Evolutionary conservation across 2,797 vertebrate genomes (phyloP).

Genomic region (Anguilla megastoma): DNA sequence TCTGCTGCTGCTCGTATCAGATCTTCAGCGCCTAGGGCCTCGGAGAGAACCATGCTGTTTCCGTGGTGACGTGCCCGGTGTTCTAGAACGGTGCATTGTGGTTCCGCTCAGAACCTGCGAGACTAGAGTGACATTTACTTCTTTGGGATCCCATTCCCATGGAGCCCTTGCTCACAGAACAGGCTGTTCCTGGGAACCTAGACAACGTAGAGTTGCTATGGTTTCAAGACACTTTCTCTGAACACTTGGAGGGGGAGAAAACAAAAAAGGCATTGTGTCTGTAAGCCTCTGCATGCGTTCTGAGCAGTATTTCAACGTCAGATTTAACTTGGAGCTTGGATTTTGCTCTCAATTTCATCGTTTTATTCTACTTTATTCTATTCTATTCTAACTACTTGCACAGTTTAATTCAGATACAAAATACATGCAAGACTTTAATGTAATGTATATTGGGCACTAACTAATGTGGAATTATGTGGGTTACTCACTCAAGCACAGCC

Average conservation of each 20-base stretch:
- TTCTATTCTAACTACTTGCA: neutral
- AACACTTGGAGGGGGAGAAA: slow-evolving; percentile 53
- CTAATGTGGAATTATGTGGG: neutral
- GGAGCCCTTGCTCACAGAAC: slow-evolving; percentile 52
- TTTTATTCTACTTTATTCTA: neutral
- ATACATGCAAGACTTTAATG: neutral
- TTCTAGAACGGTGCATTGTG: slow-evolving; percentile 34
- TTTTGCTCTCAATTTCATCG: neutral
- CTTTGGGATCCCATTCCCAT: slow-evolving; percentile 50
- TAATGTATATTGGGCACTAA: neutral
- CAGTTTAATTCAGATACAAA: neutral
- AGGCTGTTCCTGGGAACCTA: slow-evolving; percentile 51
- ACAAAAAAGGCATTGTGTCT: slow-evolving; percentile 52
- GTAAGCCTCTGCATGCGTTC: slow-evolving; percentile 58
- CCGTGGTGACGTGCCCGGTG: slow-evolving; percentile 46
- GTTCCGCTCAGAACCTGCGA: slow-evolving; percentile 19
- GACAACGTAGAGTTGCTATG: slow-evolving; percentile 64
- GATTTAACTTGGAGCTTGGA: slow-evolving; percentile 51
- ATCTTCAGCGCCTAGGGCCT: slow-evolving; percentile 40
- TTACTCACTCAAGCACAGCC: neutral
- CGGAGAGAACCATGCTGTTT: slow-evolving; percentile 32
- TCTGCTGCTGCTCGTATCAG: slow-evolving; percentile 29
- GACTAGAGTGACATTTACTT: slow-evolving; percentile 52
- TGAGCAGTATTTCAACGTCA: slow-evolving; percentile 46
- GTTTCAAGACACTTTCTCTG: slow-evolving; percentile 62